phyloP scores from a whole-genome alignment of 2,888 invertebrate genomes.

The Hydrotaea diabolus region DNA sequence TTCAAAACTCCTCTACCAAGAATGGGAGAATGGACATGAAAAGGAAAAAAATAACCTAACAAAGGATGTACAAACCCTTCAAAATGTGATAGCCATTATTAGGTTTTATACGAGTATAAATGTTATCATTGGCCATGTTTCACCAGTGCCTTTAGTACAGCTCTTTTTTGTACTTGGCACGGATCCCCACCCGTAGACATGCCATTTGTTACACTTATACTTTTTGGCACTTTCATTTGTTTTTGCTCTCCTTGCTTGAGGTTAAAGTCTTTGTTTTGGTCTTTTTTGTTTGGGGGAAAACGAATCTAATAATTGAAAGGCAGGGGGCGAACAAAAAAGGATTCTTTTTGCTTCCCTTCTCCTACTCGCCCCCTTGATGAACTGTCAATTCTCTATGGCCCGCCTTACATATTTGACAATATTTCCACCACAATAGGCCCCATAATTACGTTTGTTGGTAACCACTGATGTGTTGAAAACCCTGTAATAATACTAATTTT shows the following conservation, averaged over 20 bases:
- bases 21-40: background rate
- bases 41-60: background rate
- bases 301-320: background rate
- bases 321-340: background rate
- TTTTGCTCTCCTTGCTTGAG: background rate
- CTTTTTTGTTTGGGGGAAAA: background rate
- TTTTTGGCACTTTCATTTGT: background rate
- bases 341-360: no score
- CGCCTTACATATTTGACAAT: background rate
- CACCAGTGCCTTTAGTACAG: background rate
- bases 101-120: constrained; percentile 36
- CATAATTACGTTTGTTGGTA: constrained; percentile 28
- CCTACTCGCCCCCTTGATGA: no score
- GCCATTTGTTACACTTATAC: background rate
- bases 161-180: background rate
- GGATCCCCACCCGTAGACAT: background rate
- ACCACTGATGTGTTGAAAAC: constrained; percentile 34
- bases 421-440: background rate
- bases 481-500: constrained; percentile 1
- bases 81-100: constrained; percentile 26
- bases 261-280: background rate
- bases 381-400: background rate
- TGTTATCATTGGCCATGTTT: constrained; percentile 21
- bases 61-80: background rate
- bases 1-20: background rate